Percentiles rank a stretch among this genome's conserved stretches.
phyloP scores from a whole-genome alignment of 2,888 invertebrate genomes.

The Cephus spinipes region DNA sequence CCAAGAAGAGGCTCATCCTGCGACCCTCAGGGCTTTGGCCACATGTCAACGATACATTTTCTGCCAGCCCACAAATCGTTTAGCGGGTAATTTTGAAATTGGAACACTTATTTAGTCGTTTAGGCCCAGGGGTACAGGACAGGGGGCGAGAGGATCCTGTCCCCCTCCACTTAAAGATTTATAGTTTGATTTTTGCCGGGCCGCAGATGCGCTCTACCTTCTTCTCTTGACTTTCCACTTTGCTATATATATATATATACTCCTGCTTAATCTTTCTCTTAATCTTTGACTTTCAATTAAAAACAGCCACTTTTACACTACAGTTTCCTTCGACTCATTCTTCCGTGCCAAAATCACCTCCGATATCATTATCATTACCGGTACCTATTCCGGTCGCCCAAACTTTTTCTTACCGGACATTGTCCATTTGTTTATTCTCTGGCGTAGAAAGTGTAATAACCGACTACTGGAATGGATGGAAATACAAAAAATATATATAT shows the following conservation, averaged over 20 bases:
- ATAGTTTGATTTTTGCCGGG: slow-evolving; percentile 48
- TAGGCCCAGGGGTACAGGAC: slow-evolving; percentile 53
- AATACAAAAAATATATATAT: no score
- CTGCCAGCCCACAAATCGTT: slow-evolving; percentile 64
- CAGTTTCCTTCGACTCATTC: no score
- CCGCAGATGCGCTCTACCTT: slow-evolving; percentile 33
- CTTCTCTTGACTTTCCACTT: slow-evolving; percentile 18
- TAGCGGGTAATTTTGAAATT: slow-evolving; percentile 65
- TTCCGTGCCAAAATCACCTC: no score
- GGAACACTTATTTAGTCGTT: slow-evolving; percentile 67
- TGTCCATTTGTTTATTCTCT: no score
- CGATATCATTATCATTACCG: no score
- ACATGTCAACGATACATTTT: slow-evolving; percentile 66
- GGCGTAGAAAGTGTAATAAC: no score
- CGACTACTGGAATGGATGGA: no score
- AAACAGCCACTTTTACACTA: neutral
- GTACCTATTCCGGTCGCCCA: no score
- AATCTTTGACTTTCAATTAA: slow-evolving; percentile 2
- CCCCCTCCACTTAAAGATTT: slow-evolving; percentile 43
- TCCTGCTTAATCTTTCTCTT: slow-evolving; percentile 11
- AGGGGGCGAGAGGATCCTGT: slow-evolving; percentile 18
- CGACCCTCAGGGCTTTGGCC: slow-evolving; percentile 40
- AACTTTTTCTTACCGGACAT: no score
- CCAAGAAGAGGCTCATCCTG: slow-evolving; percentile 23
- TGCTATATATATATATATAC: neutral